Evolutionary conservation across 1,140 invertebrate species (phyloP).

Genomic region (Grapholita molesta): DNA sequence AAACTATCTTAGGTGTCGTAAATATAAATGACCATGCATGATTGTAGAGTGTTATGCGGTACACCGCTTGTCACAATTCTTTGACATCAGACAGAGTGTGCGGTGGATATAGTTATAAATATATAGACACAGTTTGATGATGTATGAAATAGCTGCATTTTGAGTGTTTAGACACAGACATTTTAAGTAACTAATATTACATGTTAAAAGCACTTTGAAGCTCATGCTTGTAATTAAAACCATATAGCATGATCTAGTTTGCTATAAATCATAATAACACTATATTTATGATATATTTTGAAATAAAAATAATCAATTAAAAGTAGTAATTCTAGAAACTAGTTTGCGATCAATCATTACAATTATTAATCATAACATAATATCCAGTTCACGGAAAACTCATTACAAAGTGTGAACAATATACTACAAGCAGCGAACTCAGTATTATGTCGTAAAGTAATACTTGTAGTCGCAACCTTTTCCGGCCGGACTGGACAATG

Average conservation of each 20-base stretch:
- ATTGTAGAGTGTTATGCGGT: not conserved
- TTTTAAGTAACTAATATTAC: slow-evolving; percentile 15
- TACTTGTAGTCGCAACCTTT: not conserved
- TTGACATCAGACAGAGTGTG: slow-evolving; percentile 15
- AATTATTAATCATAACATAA: slow-evolving; percentile 4
- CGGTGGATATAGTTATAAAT: not conserved
- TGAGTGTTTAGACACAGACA: not conserved
- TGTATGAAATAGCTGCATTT: not conserved
- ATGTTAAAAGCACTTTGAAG: not conserved
- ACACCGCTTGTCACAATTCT: not conserved
- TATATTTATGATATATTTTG: slow-evolving; percentile 10
- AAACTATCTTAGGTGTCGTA: not conserved
- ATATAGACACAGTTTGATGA: not conserved
- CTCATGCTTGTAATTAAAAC: slow-evolving; percentile 14
- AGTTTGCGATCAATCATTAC: slow-evolving; percentile 5
- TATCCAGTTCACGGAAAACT: not conserved
- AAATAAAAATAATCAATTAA: slow-evolving; percentile 15
- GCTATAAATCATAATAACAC: slow-evolving; percentile 8
- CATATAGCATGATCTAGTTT: slow-evolving; percentile 13
- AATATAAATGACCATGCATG: not conserved
- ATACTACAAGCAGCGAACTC: not conserved
- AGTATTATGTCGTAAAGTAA: not conserved
- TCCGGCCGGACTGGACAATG: not conserved
- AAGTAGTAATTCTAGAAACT: slow-evolving; percentile 4
- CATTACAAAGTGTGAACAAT: not conserved